Conservation (phyloP, 1,140 invertebrate species). For the Drosophila jambulina region DNA sequence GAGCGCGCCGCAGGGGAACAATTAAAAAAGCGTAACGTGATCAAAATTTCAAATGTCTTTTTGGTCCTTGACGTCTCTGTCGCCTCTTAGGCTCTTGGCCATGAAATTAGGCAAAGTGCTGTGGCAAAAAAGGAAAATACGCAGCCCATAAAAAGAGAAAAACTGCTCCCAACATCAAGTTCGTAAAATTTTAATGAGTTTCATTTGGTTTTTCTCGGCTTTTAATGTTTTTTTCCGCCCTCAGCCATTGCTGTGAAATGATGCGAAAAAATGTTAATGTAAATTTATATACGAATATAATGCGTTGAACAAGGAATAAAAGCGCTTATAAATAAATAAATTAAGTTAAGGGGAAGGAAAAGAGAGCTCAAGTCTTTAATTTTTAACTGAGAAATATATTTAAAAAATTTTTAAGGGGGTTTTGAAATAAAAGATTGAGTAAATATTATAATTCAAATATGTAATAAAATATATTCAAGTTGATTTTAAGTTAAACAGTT, state of each 20-base stretch:
- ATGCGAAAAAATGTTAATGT: slow-evolving; percentile 79
- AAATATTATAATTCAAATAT: too few species aligned
- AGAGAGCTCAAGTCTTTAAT: background rate
- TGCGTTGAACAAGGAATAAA: slow-evolving; percentile 69
- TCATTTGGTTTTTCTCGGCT: slow-evolving; percentile 64
- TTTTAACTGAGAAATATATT: background rate
- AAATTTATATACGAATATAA: slow-evolving; percentile 80
- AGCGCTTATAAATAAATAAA: slow-evolving; percentile 63
- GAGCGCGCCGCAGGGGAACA: slow-evolving; percentile 78
- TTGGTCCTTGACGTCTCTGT: slow-evolving; percentile 70
- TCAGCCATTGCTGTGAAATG: slow-evolving; percentile 54
- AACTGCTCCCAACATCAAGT: slow-evolving; percentile 75
- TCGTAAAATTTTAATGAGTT: slow-evolving; percentile 84
- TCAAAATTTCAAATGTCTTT: slow-evolving; percentile 80
- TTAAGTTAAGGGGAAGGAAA: slow-evolving; percentile 13
- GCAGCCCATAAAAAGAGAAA: slow-evolving; percentile 76
- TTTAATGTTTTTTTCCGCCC: slow-evolving; percentile 47
- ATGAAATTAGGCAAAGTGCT: slow-evolving; percentile 79
- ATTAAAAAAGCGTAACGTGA: slow-evolving; percentile 82
- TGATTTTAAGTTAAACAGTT: too few species aligned
- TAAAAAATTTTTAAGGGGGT: background rate
- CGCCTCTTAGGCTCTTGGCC: slow-evolving; percentile 46
- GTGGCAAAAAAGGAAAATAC: slow-evolving; percentile 43
- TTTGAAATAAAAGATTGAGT: too few species aligned
- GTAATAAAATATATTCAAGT: too few species aligned